phyloP scores from a whole-genome alignment of 2,797 vertebrate species.

The Ctenopoma kingsleyae region DNA sequence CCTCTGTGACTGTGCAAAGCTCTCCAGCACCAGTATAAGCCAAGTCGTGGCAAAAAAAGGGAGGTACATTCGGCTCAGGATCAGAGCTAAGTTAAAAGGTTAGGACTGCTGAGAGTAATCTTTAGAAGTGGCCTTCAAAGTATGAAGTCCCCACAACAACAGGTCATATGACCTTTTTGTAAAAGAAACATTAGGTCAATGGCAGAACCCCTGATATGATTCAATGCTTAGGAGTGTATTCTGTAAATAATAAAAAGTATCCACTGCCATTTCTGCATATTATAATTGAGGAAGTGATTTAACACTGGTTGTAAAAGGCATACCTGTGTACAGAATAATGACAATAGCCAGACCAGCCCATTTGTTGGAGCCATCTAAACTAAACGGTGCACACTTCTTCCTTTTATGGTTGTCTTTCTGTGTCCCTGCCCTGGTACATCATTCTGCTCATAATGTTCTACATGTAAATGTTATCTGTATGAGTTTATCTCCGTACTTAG shows the following conservation, averaged over 20 bases:
- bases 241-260: slow-evolving; percentile 50
- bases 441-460: slow-evolving; percentile 30
- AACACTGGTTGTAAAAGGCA: slow-evolving; percentile 23
- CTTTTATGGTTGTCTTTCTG: slow-evolving; percentile 70
- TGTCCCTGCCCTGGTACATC: slow-evolving; percentile 31
- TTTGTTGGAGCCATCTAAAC: slow-evolving; percentile 55
- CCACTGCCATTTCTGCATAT: slow-evolving; percentile 13
- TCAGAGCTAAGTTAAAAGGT: slow-evolving; percentile 85
- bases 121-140: slow-evolving; percentile 85
- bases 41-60: slow-evolving; percentile 50
- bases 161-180: slow-evolving; percentile 81
- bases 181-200: slow-evolving; percentile 69
- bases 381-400: slow-evolving; percentile 67
- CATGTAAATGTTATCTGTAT: slow-evolving; percentile 19
- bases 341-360: slow-evolving; percentile 66
- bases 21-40: slow-evolving; percentile 46
- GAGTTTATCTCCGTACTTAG: slow-evolving; percentile 6
- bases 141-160: slow-evolving; percentile 71
- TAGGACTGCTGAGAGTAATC: slow-evolving; percentile 83
- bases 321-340: slow-evolving; percentile 42
- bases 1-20: slow-evolving; percentile 48
- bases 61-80: slow-evolving; percentile 71
- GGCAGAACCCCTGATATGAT: slow-evolving; percentile 58
- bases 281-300: slow-evolving; percentile 20
- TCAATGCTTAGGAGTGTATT: slow-evolving; percentile 40